These are phyloP conservation scores for Argya squamiceps DNA, from an alignment of 2,797 vertebrate species.

Conservation along the genomic window DNA sequence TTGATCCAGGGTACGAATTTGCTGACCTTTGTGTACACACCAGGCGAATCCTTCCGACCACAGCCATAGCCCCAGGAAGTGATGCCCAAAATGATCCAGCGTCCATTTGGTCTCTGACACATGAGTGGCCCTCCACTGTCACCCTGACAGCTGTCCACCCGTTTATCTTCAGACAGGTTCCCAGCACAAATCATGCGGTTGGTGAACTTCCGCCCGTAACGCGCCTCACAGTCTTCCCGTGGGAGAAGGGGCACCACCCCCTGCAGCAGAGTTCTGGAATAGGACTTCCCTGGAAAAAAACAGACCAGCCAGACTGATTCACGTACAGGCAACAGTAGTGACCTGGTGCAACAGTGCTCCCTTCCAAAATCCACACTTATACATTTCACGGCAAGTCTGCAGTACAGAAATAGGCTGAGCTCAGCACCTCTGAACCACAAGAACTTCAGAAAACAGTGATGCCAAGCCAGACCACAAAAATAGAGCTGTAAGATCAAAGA, in stretches of 20 bases:
- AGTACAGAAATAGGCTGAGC: not conserved
- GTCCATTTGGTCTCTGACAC: slow-evolving; percentile 81
- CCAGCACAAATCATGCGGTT: slow-evolving; percentile 89
- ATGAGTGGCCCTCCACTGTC: slow-evolving; percentile 89
- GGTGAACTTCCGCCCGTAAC: slow-evolving; percentile 83
- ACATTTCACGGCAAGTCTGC: not conserved
- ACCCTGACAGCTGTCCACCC: slow-evolving; percentile 89
- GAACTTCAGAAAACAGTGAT: not conserved
- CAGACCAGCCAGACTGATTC: not conserved
- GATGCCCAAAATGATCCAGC: slow-evolving; percentile 86
- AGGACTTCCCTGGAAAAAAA: slow-evolving; percentile 81
- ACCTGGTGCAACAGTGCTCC: not conserved
- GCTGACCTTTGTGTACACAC: slow-evolving; percentile 88
- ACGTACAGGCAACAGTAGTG: not conserved
- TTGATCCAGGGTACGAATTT: slow-evolving; percentile 87
- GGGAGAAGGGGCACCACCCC: slow-evolving; percentile 85
- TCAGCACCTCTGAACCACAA: not conserved
- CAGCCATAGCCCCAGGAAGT: slow-evolving; percentile 91
- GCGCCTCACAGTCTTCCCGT: slow-evolving; percentile 79
- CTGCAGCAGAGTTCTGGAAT: slow-evolving; percentile 86
- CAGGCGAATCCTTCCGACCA: slow-evolving; percentile 82
- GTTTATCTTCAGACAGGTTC: slow-evolving; percentile 82
- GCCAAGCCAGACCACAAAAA: slow-evolving; percentile 33
- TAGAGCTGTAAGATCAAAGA: slow-evolving; percentile 36
- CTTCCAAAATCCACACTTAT: not conserved